Evolutionary conservation across 2,888 invertebrate species (phyloP), one percentile per base, ranked within the genome.

Genomic region (Drosophila monieri): DNA sequence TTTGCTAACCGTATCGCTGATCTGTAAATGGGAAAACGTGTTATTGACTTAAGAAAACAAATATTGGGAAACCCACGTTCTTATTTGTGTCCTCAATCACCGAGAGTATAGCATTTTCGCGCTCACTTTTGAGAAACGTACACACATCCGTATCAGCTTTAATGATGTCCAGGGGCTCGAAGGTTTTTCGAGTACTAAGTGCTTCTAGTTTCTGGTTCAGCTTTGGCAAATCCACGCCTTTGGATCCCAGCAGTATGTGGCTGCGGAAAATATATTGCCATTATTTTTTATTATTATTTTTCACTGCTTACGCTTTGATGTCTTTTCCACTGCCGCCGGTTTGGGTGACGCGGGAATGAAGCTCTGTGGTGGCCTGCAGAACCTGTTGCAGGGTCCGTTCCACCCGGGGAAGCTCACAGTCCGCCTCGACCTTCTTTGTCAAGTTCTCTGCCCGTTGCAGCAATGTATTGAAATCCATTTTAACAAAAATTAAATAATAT

Each of bases 361-460:
- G 92, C 89, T 97, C 96, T 85, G 96, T 96, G 0, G 97, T 97
- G 10, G 97, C 97, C 90, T 98, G 97, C 44, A 97, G 92, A 46
- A 98, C 96, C 92, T 99, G 98, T 25, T 96, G 94, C 54, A 98
- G 92, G 64, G 97, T 98, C 67, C 98, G 93, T 86, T 98, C 97
- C 6, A 98, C 97, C 89, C 95, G 94, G 1, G 96, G 96, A 59
- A 96, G 91, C 85, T 98, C 97, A 77, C 95, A 95, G 80, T 95
- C 95, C 61, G 95, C 95, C 91, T 96, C 96, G 12, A 97, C 95
- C 90, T 97, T 96, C 71, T 96, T 96, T 0, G 97, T 96, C 69
- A 98, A 93, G 90, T 96, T 97, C 90, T 98, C 97, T n/a, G 98
- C 98, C 92, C 97, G 96, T 90, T 97, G 96, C 55, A 98, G 93